Base-by-base conservation (phyloP, 2,797 vertebrate species). In the Leuciscus waleckii region DNA sequence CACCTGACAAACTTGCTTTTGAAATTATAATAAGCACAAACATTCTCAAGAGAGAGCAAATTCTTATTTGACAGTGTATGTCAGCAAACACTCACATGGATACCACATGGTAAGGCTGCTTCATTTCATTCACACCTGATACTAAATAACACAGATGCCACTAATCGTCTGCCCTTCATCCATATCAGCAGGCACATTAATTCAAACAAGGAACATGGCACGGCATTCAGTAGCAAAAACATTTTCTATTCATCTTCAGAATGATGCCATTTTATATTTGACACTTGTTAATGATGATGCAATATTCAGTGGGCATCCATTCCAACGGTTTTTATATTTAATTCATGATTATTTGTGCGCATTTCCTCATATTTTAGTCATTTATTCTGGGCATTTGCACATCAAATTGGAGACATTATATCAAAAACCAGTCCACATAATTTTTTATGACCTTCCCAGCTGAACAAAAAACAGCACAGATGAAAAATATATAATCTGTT, bases 261-360 rank as follows among this genome's bases (percentile, higher is more conserved):
- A 29, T 58, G 49, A 70, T 68, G 74, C 16, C 39, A 26, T 73
- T 79, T 73, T 65, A 23, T 74, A 29, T 63, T 85, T 51, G 11
- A 74, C 35, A 81, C 32, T 39, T 74, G 37, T 63, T 63, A 61
- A 46, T 43, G 1, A 67, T 32, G 26, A 43, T 68, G 61, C 70
- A 43, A 71, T 71, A 70, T 79, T 65, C 56, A 71, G 39, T 4
- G 37, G 23, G 58, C 43, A 23, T 65, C 26, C 35, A 17, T 65
- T 54, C 46, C 41, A n/a, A 65, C 29, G n/a, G 17, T 56, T 54
- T 83, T 80, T 32, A 78, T 69, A 32, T 85, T 65, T 73, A 65
- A 65, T 85, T 41, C 19, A 51, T 79, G 68, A 16, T 74, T 51
- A 37, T 79, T 61, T 63, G 23, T 78, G 49, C 14, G 16, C 41